Evolutionary conservation across 2,797 vertebrate genomes (phyloP).

Genomic region (Kryptolebias ocellatus): DNA sequence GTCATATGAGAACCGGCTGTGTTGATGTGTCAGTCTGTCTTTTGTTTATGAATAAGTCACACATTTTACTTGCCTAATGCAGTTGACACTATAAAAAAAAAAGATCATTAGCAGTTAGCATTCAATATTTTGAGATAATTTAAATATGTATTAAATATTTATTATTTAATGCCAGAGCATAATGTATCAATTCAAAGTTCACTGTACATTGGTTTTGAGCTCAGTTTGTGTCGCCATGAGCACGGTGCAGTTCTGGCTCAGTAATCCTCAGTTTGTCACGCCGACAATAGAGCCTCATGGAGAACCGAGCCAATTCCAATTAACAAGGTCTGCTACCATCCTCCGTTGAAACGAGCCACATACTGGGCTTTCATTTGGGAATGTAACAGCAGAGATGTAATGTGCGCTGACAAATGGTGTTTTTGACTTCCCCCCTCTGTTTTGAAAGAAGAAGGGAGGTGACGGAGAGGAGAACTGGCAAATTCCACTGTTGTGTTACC

Average conservation of each 20-base stretch:
- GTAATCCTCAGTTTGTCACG: constrained; percentile 68
- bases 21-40: neutral
- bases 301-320: constrained; percentile 80
- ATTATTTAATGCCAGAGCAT: neutral
- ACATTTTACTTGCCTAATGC: constrained; percentile 1
- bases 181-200: constrained; percentile 32
- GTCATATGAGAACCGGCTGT: constrained; percentile 1
- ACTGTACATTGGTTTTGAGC: constrained; percentile 40
- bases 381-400: constrained; percentile 69
- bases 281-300: constrained; percentile 73
- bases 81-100: neutral
- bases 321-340: constrained; percentile 78
- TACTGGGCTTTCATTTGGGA: constrained; percentile 75
- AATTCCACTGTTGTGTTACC: constrained; percentile 44
- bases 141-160: neutral
- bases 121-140: constrained; percentile 9
- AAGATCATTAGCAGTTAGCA: neutral
- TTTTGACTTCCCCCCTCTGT: constrained; percentile 63
- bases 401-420: constrained; percentile 72
- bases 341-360: constrained; percentile 75
- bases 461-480: constrained; percentile 63
- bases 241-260: constrained; percentile 60
- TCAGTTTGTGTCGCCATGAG: constrained; percentile 42
- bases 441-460: constrained; percentile 57
- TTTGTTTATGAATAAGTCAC: neutral